These are phyloP conservation scores for Flabesymbios commensalis DNA, from an alignment of 2,888 invertebrate genomes.

Conservation along the genomic window DNA sequence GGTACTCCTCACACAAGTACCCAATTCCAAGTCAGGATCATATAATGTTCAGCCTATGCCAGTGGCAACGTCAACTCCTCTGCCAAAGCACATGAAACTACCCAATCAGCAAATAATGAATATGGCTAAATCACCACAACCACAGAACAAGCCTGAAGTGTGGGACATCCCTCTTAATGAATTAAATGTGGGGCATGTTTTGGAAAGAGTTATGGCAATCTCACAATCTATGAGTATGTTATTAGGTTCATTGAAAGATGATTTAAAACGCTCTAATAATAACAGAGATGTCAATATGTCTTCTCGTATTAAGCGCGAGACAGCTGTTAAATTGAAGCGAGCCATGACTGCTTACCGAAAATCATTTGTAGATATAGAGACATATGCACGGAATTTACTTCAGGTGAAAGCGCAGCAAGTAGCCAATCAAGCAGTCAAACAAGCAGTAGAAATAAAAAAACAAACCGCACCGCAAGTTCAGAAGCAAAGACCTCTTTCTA, in stretches of 20 bases:
- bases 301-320: not conserved
- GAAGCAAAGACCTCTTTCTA: too few species aligned
- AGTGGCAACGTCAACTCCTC: too few species aligned
- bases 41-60: too few species aligned
- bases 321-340: constrained; percentile 17
- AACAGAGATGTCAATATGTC: not conserved
- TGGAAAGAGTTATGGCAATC: constrained; percentile 8
- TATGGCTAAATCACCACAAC: too few species aligned
- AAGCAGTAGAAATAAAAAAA: too few species aligned
- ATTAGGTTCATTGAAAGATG: constrained; percentile 14
- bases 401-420: too few species aligned
- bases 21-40: too few species aligned
- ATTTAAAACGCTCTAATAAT: constrained; percentile 1
- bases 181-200: constrained; percentile 8
- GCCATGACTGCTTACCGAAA: constrained; percentile 19
- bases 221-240: constrained; percentile 22
- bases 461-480: too few species aligned
- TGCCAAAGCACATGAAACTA: too few species aligned
- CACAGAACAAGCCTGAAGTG: not conserved
- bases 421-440: too few species aligned
- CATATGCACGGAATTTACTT: constrained; percentile 7
- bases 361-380: constrained; percentile 13
- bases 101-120: too few species aligned
- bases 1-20: too few species aligned
- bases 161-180: constrained; percentile 10